Evolutionary conservation across 2,888 invertebrate species (phyloP).

Genomic region (Leucophenga montana): DNA sequence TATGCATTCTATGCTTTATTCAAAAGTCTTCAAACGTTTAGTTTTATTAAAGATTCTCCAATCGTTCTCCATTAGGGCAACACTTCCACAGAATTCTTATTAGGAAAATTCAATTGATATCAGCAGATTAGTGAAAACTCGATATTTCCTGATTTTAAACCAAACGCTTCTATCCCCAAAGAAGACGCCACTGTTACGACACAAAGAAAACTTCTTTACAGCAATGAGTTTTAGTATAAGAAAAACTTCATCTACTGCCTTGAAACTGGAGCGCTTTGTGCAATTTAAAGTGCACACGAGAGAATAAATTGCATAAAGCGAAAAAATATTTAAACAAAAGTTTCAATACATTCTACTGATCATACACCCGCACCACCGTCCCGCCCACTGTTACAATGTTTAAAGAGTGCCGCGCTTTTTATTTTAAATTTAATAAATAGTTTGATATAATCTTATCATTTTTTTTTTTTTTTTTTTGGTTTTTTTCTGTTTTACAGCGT

Average conservation of each 20-base stretch:
- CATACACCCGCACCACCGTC: background rate
- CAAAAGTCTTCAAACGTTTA: too few species aligned
- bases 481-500: too few species aligned
- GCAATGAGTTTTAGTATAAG: background rate
- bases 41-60: too few species aligned
- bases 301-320: slow-evolving; percentile 62
- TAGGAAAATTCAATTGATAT: too few species aligned
- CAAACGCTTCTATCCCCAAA: too few species aligned
- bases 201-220: background rate
- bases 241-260: slow-evolving; percentile 23
- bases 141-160: too few species aligned
- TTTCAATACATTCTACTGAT: background rate
- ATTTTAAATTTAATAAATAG: background rate
- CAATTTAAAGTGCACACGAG: slow-evolving; percentile 55
- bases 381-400: background rate
- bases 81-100: too few species aligned
- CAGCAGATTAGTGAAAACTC: too few species aligned
- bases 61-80: too few species aligned
- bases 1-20: too few species aligned
- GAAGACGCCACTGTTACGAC: too few species aligned
- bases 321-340: slow-evolving; percentile 33
- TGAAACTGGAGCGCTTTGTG: slow-evolving; percentile 48
- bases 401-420: background rate
- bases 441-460: background rate
- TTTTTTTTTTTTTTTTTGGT: too few species aligned